Evolutionary conservation across 2,888 invertebrate genomes (phyloP).

Genomic region (Graphium colonna): DNA sequence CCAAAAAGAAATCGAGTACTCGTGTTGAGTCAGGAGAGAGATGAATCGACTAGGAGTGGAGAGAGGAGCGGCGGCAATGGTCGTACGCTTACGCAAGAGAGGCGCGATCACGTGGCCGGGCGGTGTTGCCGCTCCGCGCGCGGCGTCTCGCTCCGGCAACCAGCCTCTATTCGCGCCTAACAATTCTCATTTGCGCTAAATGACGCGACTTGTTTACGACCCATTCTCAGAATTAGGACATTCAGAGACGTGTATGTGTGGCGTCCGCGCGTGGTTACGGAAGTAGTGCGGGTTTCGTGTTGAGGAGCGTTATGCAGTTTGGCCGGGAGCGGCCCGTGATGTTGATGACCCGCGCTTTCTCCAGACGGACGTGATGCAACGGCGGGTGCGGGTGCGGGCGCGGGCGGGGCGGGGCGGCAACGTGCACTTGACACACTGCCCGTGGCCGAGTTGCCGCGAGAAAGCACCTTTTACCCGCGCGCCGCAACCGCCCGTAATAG

Average conservation of each 20-base stretch:
- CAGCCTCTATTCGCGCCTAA: conserved; percentile 58
- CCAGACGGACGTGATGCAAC: no score
- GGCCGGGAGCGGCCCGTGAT: conserved; percentile 36
- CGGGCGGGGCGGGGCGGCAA: conserved; percentile 55
- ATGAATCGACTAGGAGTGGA: conserved; percentile 42
- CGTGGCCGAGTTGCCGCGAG: conserved; percentile 77
- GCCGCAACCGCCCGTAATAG: conserved; percentile 64
- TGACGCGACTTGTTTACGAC: conserved; percentile 68
- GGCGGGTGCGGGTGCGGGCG: conserved; percentile 67
- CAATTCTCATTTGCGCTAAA: conserved; percentile 73
- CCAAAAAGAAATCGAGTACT: background rate
- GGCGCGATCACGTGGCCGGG: conserved; percentile 71
- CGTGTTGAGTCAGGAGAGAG: conserved; percentile 17
- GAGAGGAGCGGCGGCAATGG: conserved; percentile 48
- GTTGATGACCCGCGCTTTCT: conserved; percentile 72
- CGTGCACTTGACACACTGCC: conserved; percentile 79
- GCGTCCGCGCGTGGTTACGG: conserved; percentile 35
- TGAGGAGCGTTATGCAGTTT: background rate
- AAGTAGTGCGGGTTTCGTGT: conserved; percentile 26
- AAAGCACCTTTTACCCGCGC: conserved; percentile 75
- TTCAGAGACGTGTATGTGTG: conserved; percentile 42
- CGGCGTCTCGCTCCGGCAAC: conserved; percentile 57
- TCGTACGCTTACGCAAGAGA: conserved; percentile 75
- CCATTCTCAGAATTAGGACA: conserved; percentile 66
- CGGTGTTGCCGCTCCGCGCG: conserved; percentile 65